phyloP scores from a whole-genome alignment of 64 coral and sea anemone genomes.

The Astreopora myriophthalma region DNA sequence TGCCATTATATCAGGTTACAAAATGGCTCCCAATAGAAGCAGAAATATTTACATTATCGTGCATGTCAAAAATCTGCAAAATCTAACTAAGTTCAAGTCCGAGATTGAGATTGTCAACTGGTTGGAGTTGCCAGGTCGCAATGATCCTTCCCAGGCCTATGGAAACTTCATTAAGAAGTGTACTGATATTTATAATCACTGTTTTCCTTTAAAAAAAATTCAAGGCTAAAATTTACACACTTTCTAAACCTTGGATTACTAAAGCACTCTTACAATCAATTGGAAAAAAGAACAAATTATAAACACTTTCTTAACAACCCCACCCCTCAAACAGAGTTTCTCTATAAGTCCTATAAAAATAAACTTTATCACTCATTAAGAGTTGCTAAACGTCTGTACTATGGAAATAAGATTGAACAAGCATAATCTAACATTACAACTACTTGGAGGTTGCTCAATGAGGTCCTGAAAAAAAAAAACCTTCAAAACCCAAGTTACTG shows the following conservation, averaged over 20 bases:
- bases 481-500: not conserved
- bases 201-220: constrained; percentile 48
- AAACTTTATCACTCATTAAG: constrained; percentile 28
- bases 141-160: constrained; percentile 40
- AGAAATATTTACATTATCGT: not conserved
- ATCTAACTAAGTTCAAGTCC: constrained; percentile 45
- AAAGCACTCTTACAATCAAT: constrained; percentile 31
- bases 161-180: not conserved
- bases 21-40: not conserved
- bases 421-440: constrained; percentile 14
- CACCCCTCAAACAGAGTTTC: not conserved
- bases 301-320: constrained; percentile 1
- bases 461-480: constrained; percentile 29
- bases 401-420: constrained; percentile 14
- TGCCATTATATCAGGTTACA: constrained; percentile 13
- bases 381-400: constrained; percentile 16
- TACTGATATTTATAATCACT: constrained; percentile 31
- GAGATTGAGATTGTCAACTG: not conserved
- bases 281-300: constrained; percentile 39
- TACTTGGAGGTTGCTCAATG: constrained; percentile 32
- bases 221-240: not conserved
- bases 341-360: constrained; percentile 40
- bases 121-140: not conserved
- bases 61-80: constrained; percentile 9
- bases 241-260: constrained; percentile 23